Evolutionary conservation across 2,797 vertebrate species (phyloP).

Genomic region (Dendrocincla fuliginosa): DNA sequence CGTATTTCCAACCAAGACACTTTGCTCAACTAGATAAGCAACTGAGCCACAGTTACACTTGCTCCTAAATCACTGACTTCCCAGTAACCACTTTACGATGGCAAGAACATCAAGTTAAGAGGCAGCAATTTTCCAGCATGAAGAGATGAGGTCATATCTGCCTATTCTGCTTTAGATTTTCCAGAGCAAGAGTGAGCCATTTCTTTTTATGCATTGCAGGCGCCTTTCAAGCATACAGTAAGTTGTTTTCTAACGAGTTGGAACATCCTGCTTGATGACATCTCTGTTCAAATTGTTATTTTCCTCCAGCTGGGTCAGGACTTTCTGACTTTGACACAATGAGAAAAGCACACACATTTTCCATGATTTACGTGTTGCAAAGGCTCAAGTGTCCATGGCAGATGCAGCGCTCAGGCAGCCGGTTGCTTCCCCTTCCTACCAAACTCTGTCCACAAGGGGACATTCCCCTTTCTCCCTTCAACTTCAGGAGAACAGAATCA

Average conservation of each 20-base stretch:
- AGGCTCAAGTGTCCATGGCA: not conserved
- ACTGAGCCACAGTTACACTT: not conserved
- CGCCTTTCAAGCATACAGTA: not conserved
- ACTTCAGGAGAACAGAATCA: not conserved
- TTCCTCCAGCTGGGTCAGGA: conserved; percentile 41
- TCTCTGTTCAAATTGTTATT: conserved; percentile 32
- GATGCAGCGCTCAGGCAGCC: not conserved
- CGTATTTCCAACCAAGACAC: not conserved
- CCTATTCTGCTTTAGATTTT: conserved; percentile 9
- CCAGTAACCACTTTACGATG: not conserved
- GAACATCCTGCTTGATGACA: conserved; percentile 30
- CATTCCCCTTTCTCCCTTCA: not conserved
- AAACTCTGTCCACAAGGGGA: not conserved
- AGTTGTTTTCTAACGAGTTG: conserved; percentile 20
- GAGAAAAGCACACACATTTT: conserved; percentile 13
- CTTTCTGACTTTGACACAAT: conserved; percentile 17
- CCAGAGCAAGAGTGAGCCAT: not conserved
- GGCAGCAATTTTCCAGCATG: conserved; percentile 1
- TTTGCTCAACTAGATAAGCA: not conserved
- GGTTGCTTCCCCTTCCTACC: not conserved
- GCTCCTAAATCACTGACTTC: not conserved
- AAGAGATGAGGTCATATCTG: conserved; percentile 25
- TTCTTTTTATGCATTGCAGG: not conserved
- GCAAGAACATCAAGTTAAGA: not conserved
- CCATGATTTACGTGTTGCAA: not conserved